phyloP scores from a whole-genome alignment of 2,888 invertebrate species.

The Leptinotarsa tumamoca region DNA sequence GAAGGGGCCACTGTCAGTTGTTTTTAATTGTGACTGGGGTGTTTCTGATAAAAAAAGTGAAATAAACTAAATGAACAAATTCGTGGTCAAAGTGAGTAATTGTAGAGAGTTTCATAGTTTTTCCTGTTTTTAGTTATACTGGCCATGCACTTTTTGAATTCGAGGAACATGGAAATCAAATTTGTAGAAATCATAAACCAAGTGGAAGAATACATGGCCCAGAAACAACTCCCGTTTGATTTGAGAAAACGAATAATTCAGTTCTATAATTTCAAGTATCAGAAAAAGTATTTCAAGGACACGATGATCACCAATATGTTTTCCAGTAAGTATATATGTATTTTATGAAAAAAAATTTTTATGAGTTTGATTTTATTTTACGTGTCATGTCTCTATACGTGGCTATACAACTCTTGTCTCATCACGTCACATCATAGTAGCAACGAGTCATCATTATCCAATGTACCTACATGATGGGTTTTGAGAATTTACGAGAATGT shows the following conservation, averaged over 20 bases:
- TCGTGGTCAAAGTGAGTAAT: not conserved
- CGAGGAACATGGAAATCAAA: slow-evolving; percentile 56
- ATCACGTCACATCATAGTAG: too few relatives aligned
- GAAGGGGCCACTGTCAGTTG: too few relatives aligned
- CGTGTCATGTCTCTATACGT: too few relatives aligned
- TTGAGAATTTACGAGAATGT: too few relatives aligned
- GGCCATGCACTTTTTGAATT: slow-evolving; percentile 28
- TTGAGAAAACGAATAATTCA: slow-evolving; percentile 61
- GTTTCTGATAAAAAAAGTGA: too few relatives aligned
- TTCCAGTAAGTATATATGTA: slow-evolving; percentile 6
- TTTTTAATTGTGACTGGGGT: too few relatives aligned
- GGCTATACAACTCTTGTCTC: too few relatives aligned
- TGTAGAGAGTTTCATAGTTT: not conserved
- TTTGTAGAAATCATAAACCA: slow-evolving; percentile 64
- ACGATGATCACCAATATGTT: slow-evolving; percentile 54
- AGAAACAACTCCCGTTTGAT: slow-evolving; percentile 62
- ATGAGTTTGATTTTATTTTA: not conserved
- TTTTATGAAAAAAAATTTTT: not conserved
- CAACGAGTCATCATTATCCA: too few relatives aligned
- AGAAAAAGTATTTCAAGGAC: slow-evolving; percentile 65
- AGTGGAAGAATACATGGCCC: slow-evolving; percentile 61
- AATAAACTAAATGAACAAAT: too few relatives aligned
- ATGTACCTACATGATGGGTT: too few relatives aligned
- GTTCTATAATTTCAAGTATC: slow-evolving; percentile 64
- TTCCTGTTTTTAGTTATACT: slow-evolving; percentile 17